Evolutionary conservation across 2,888 invertebrate species (phyloP).

Genomic region (Carabus problematicus): DNA sequence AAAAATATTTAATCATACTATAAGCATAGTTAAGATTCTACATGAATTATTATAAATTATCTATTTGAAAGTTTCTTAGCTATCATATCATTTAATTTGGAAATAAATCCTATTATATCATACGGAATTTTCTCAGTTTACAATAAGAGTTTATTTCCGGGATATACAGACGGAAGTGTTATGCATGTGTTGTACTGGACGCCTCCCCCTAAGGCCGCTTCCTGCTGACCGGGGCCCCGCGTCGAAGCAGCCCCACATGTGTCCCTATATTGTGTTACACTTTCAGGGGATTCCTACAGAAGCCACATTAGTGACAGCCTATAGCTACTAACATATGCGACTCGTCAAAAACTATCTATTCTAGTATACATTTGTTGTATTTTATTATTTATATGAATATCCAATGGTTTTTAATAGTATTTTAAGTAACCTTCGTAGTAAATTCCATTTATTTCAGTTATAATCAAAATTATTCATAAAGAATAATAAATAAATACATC

Average conservation of each 20-base stretch:
- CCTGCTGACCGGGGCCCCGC: constrained; percentile 8
- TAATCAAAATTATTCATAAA: no score
- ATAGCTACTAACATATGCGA: constrained; percentile 5
- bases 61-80: no score
- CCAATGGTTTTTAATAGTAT: neutral
- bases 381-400: no score
- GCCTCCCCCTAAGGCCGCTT: constrained; percentile 1
- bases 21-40: no score
- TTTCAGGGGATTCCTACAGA: constrained; percentile 54
- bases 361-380: no score
- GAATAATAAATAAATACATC: no score
- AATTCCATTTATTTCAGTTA: no score
- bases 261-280: constrained; percentile 50
- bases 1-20: no score
- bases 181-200: neutral
- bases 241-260: constrained; percentile 27
- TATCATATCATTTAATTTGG: neutral
- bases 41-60: no score
- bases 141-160: constrained; percentile 1
- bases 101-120: neutral
- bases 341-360: constrained; percentile 9
- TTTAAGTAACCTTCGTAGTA: neutral
- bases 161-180: constrained; percentile 27
- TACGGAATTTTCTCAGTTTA: no score
- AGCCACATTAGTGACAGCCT: constrained; percentile 47